Base-by-base conservation (phyloP, 1,140 invertebrate species). In the Eumaeus atala region DNA sequence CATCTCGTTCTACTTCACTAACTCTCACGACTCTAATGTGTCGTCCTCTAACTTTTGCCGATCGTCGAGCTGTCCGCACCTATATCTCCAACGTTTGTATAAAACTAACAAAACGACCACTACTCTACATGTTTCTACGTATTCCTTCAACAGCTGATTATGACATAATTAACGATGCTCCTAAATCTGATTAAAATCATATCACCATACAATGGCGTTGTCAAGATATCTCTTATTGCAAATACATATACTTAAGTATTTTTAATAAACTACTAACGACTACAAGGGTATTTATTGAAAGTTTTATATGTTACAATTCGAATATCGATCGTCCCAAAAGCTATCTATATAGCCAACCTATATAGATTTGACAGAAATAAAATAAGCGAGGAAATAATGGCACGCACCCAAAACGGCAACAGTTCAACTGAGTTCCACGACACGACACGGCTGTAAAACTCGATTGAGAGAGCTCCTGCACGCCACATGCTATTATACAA, bases 1-100 rank as follows among this genome's bases (percentile, higher is more conserved):
- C 71, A 72, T 77, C 82, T 74, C 72, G 70, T 76, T 75, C 75
- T 73, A 70, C 70, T 79, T 68, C 67, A 72, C 70, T 75, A 77
- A 76, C 72, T 79, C 71, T 72, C 71, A 73, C 71, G 71, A 64
- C 69, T 72, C 71, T 66, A 65, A 69, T 67, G 64, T 66, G 63
- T 70, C 64, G 60, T 62, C 70, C 67, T 67, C 65, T 72, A 63
- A 61, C 74, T 69, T 61, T 63, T 65, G 61, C 58, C 66, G 62
- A 61, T 58, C 59, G 55, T 50, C 61, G 34, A 38, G 57, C 48
- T 47, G 38, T 49, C 21, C 51, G 59, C 54, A 48, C 47, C 54
- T 48, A 42, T 54, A 28, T 28, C 6, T 3, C 6, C 21, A 28
- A 28, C 6, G 6, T 28, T 28, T 3, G 2, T 28, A 28, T 6